phyloP scores from a whole-genome alignment of 2,113 vertebrate genomes.

The Pampusana beccarii region DNA sequence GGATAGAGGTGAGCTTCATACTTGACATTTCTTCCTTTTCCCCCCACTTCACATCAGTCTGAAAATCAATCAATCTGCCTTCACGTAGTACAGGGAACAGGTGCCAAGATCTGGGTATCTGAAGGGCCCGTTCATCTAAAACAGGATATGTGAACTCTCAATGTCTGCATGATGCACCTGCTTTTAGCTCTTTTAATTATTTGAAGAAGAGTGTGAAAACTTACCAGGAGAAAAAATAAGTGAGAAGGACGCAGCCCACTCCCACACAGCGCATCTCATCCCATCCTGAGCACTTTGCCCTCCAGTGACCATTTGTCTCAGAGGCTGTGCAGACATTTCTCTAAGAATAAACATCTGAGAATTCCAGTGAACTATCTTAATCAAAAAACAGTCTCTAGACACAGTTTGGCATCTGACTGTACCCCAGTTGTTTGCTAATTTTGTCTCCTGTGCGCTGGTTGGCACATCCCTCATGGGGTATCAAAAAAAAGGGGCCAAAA shows the following conservation, averaged over 20 bases:
- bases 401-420: not conserved
- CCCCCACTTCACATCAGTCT: not conserved
- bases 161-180: not conserved
- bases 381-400: not conserved
- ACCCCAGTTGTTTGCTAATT: not conserved
- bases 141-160: not conserved
- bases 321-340: not conserved
- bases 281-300: not conserved
- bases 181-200: not conserved
- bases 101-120: not conserved
- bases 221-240: not conserved
- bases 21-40: not conserved
- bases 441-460: not conserved
- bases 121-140: slow-evolving; percentile 5
- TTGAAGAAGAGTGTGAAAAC: not conserved
- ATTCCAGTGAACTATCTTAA: not conserved
- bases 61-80: not conserved
- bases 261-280: not conserved
- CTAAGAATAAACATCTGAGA: not conserved
- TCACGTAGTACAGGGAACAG: not conserved
- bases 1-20: not conserved
- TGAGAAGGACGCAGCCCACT: not conserved
- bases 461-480: not conserved
- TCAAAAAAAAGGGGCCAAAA: not conserved
- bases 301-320: rapidly evolving